Evolutionary conservation across 2,888 invertebrate genomes (phyloP).

Genomic region (Xestia ashworthii): DNA sequence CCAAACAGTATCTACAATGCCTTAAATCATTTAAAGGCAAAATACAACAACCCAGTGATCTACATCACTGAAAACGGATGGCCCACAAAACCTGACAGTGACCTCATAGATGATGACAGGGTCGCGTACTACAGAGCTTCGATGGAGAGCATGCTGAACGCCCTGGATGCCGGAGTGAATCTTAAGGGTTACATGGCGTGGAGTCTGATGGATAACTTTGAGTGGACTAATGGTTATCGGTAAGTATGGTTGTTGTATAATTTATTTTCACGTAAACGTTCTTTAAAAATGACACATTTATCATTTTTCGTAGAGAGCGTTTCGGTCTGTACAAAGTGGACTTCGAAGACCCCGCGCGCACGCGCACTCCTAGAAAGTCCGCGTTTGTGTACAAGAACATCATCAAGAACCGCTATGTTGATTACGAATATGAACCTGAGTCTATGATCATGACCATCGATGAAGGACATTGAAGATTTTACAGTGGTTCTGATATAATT

Average conservation of each 20-base stretch:
- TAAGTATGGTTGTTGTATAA: slow-evolving; percentile 4
- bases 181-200: slow-evolving; percentile 91
- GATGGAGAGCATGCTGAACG: slow-evolving; percentile 82
- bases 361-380: slow-evolving; percentile 92
- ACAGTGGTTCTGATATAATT: background rate
- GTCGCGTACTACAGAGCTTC: slow-evolving; percentile 84
- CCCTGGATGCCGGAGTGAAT: slow-evolving; percentile 80
- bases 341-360: slow-evolving; percentile 91
- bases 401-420: slow-evolving; percentile 83
- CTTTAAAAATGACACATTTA: background rate
- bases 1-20: slow-evolving; percentile 91
- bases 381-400: slow-evolving; percentile 89
- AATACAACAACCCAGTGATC: slow-evolving; percentile 88
- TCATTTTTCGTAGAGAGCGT: slow-evolving; percentile 79
- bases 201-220: slow-evolving; percentile 93
- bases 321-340: slow-evolving; percentile 93
- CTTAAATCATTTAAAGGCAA: slow-evolving; percentile 85
- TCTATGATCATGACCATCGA: slow-evolving; percentile 79
- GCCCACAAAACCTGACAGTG: slow-evolving; percentile 76
- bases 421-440: slow-evolving; percentile 70
- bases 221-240: slow-evolving; percentile 89
- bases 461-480: slow-evolving; percentile 64
- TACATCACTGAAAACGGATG: slow-evolving; percentile 92
- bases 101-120: slow-evolving; percentile 85
- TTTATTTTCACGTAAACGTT: background rate